These are phyloP conservation scores for Trachymyrmex septentrionalis DNA, from an alignment of 1,140 invertebrate species.

Conservation along the genomic window DNA sequence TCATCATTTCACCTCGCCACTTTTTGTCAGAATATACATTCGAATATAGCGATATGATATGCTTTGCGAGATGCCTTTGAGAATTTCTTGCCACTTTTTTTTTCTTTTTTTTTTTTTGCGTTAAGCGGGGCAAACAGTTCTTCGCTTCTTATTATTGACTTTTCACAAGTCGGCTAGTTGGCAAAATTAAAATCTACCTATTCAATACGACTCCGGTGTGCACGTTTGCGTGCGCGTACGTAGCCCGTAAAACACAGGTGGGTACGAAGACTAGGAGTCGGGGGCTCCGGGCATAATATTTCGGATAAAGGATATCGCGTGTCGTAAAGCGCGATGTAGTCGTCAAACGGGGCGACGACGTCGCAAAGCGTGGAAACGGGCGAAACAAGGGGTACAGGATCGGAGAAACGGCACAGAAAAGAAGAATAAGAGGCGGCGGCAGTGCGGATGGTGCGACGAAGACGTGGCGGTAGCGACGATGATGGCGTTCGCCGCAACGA, in stretches of 20 bases:
- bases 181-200: constrained; percentile 71
- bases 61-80: constrained; percentile 47
- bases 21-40: not conserved
- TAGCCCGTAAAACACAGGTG: not conserved
- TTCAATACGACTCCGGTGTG: constrained; percentile 67
- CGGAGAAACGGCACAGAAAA: constrained; percentile 4
- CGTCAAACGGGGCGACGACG: constrained; percentile 63
- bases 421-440: not conserved
- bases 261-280: constrained; percentile 21
- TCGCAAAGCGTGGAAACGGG: constrained; percentile 45
- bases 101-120: constrained; percentile 23
- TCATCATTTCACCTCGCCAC: not conserved
- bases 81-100: not conserved
- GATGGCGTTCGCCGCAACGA: constrained; percentile 60
- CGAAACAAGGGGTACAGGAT: constrained; percentile 51
- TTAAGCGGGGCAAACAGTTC: not conserved
- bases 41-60: constrained; percentile 5
- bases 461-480: constrained; percentile 13
- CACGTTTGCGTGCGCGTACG: not conserved
- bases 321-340: constrained; percentile 79
- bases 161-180: constrained; percentile 24
- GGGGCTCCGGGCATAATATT: constrained; percentile 77
- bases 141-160: constrained; percentile 48
- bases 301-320: constrained; percentile 82
- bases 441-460: not conserved